Evolutionary conservation across 1,140 invertebrate genomes (phyloP), one percentile per base, ranked within the genome.

Genomic region (Coboldia fuscipes): DNA sequence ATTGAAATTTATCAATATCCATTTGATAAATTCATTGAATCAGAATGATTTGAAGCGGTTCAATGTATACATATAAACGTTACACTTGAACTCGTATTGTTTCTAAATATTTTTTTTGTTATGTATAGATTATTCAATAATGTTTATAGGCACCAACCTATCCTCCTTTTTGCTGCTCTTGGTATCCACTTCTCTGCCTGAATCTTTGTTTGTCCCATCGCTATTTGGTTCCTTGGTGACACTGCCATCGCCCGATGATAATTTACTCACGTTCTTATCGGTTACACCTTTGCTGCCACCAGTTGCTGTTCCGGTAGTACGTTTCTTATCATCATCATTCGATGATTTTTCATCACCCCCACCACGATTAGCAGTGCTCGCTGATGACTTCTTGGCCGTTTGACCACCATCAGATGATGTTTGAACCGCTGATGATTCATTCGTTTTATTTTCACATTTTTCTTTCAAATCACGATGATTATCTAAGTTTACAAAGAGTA

Each of bases 151-250:
- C 31, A 37, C 35, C 13, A 37, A 51, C 48, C 48, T 42, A 30
- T 43, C 33, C 3, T 50, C 50, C 30, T 52, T 51, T 40, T 36
- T 20, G 6, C 51, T n/a, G n/a, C n/a, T n/a, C n/a, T n/a, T n/a
- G n/a, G n/a, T n/a, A n/a, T n/a, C n/a, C n/a, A n/a, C n/a, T n/a
- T n/a, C n/a, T n/a, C n/a, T n/a, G n/a, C n/a, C n/a, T n/a, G n/a
- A n/a, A n/a, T n/a, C n/a, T n/a, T n/a, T n/a, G n/a, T n/a, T 53
- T 30, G 14, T 17, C 13, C 51, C 50, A 37, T 34, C 24, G 0
- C 42, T 31, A 36, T 53, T 53, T 1, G 50, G 50, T 34, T 52
- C 50, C 35, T 49, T 33, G n/a, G n/a, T 9, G n/a, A 10, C 10
- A 15, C 18, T 10, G 12, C 31, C 12, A 20, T 18, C 5, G 3